phyloP scores from a whole-genome alignment of 2,797 vertebrate genomes.

The Monodelphis domestica region DNA sequence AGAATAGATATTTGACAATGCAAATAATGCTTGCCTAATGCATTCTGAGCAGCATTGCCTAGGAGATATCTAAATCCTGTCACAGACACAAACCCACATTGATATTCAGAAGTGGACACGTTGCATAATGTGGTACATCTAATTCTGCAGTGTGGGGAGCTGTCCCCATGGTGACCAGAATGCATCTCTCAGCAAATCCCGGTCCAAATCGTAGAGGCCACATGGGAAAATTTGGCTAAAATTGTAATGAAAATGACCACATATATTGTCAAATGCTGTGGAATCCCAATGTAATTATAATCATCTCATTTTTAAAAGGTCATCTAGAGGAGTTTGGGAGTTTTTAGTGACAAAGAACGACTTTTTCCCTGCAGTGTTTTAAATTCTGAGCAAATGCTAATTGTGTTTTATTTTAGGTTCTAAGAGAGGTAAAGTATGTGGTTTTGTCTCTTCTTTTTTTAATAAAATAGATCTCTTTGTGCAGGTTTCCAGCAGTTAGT shows the following conservation, averaged over 20 bases:
- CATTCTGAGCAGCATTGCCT: neutral
- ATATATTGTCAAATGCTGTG: slow-evolving; percentile 21
- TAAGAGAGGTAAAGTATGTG: slow-evolving; percentile 29
- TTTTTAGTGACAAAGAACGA: slow-evolving; percentile 23
- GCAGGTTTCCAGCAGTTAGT: slow-evolving; percentile 34
- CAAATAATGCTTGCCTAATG: slow-evolving; percentile 12
- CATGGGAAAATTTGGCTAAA: slow-evolving; percentile 15
- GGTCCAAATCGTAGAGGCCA: slow-evolving; percentile 23
- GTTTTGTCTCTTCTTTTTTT: neutral
- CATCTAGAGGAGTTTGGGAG: neutral
- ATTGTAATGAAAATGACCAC: slow-evolving; percentile 10
- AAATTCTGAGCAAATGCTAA: slow-evolving; percentile 45
- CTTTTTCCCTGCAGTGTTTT: slow-evolving; percentile 24
- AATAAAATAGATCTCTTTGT: neutral
- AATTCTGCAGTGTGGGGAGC: neutral
- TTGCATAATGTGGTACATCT: slow-evolving; percentile 11
- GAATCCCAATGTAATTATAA: slow-evolving; percentile 31
- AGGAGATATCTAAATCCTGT: neutral
- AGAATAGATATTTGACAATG: neutral
- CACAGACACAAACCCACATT: neutral
- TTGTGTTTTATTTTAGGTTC: slow-evolving; percentile 42
- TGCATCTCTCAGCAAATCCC: neutral
- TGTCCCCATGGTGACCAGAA: neutral
- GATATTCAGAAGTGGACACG: neutral
- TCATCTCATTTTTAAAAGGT: slow-evolving; percentile 1